These are phyloP conservation scores for Caenorhabditis tropicalis DNA, from an alignment of 1,140 invertebrate genomes.

Conservation along the genomic window DNA sequence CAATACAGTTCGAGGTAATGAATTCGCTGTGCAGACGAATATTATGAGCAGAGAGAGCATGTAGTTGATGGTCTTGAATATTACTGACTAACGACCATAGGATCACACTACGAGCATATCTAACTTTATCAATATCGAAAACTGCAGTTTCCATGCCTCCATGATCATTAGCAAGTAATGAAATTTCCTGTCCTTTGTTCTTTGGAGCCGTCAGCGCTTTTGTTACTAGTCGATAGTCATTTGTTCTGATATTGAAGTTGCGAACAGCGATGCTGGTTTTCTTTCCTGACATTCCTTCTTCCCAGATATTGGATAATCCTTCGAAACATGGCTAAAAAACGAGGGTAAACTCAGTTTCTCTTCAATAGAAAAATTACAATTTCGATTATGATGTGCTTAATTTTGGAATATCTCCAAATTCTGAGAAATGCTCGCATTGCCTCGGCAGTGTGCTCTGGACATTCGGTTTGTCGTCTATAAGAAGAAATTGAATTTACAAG, in stretches of 20 bases:
- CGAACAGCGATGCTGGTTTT: background rate
- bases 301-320: background rate
- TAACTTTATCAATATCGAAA: constrained; percentile 2
- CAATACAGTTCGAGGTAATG: constrained; percentile 4
- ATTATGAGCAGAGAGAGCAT: background rate
- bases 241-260: constrained; percentile 1
- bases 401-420: constrained; percentile 9
- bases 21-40: constrained; percentile 21
- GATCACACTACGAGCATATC: constrained; percentile 2
- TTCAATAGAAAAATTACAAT: background rate
- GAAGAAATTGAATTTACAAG: background rate
- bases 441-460: constrained; percentile 4
- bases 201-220: constrained; percentile 6
- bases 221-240: constrained; percentile 19
- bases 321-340: constrained; percentile 14
- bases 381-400: constrained; percentile 7
- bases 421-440: constrained; percentile 3
- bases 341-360: background rate
- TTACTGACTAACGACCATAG: constrained; percentile 17
- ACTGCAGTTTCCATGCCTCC: constrained; percentile 12
- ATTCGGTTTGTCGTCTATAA: background rate
- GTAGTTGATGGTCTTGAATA: constrained; percentile 16
- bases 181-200: constrained; percentile 9
- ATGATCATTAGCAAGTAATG: constrained; percentile 9
- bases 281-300: background rate